A percentile compares a stretch with the other conserved stretches of the same genome.
phyloP scores from a whole-genome alignment of 1,140 invertebrate species.

The Neodiprion pinetum region DNA sequence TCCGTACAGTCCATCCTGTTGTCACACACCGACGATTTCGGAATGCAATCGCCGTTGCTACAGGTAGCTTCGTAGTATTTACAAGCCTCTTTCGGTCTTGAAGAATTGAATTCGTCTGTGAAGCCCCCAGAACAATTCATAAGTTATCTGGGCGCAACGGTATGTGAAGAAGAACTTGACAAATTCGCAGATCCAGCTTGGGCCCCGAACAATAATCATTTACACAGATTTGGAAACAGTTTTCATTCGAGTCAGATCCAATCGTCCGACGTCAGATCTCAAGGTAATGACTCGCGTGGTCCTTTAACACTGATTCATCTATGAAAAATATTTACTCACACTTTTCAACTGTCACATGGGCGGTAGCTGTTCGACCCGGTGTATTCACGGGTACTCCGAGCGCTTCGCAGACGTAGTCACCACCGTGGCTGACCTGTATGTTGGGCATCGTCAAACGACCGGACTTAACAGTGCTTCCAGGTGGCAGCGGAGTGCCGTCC shows the following conservation, averaged over 20 bases:
- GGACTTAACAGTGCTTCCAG: constrained; percentile 72
- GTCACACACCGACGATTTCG: constrained; percentile 82
- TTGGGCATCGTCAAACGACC: constrained; percentile 87
- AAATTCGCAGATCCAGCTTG: not conserved
- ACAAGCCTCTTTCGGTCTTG: constrained; percentile 68
- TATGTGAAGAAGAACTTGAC: not conserved
- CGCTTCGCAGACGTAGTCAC: constrained; percentile 85
- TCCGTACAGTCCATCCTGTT: constrained; percentile 83
- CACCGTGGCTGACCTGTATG: constrained; percentile 77
- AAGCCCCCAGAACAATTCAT: not conserved
- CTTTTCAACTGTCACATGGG: constrained; percentile 74
- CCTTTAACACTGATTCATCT: not conserved
- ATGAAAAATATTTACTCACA: constrained; percentile 66
- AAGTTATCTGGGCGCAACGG: not conserved
- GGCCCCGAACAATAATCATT: constrained; percentile 9
- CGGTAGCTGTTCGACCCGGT: constrained; percentile 66
- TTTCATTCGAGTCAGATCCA: not conserved
- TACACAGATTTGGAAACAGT: constrained; percentile 7
- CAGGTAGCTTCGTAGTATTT: constrained; percentile 86
- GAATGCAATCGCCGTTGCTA: constrained; percentile 89
- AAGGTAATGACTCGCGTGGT: not conserved
- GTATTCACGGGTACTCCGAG: constrained; percentile 67
- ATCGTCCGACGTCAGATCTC: not conserved
- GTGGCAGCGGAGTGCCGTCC: constrained; percentile 73
- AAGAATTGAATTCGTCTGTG: constrained; percentile 56